Evolutionary conservation across 2,797 vertebrate species (phyloP).

Genomic region (Enteromius radiatus): DNA sequence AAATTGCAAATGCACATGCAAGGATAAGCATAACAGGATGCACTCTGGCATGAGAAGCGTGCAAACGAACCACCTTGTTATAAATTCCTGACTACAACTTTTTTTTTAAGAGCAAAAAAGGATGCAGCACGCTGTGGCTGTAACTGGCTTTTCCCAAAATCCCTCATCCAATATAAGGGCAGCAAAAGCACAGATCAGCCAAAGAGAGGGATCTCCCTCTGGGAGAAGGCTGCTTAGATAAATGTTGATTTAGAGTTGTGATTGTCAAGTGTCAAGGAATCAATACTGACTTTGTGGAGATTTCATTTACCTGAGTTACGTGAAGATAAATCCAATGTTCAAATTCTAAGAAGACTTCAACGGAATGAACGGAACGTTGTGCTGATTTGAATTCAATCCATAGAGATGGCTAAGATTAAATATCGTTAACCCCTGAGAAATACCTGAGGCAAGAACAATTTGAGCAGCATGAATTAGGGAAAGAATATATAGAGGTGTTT

Average conservation of each 20-base stretch:
- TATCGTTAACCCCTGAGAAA: slow-evolving; percentile 6
- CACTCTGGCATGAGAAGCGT: neutral
- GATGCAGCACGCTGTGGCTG: neutral
- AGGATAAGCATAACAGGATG: slow-evolving; percentile 19
- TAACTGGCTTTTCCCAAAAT: slow-evolving; percentile 38
- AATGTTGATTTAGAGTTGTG: slow-evolving; percentile 28
- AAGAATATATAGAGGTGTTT: neutral
- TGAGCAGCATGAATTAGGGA: neutral
- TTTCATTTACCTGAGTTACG: slow-evolving; percentile 9
- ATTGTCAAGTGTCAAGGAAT: slow-evolving; percentile 17
- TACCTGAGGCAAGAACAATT: neutral
- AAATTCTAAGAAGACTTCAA: neutral
- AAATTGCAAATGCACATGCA: slow-evolving; percentile 30
- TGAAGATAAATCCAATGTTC: neutral
- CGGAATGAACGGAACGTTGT: neutral
- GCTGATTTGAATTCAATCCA: slow-evolving; percentile 20
- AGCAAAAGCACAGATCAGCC: neutral
- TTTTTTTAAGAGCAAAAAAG: slow-evolving; percentile 15
- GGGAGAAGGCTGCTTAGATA: slow-evolving; percentile 7
- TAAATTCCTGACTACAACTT: slow-evolving; percentile 8
- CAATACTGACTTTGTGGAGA: slow-evolving; percentile 7
- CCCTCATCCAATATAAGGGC: slow-evolving; percentile 28
- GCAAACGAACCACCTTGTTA: neutral
- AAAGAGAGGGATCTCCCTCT: neutral
- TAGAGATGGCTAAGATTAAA: slow-evolving; percentile 15